These are phyloP conservation scores for Drosophila cognata DNA, from an alignment of 2,888 invertebrate species.

Conservation along the genomic window DNA sequence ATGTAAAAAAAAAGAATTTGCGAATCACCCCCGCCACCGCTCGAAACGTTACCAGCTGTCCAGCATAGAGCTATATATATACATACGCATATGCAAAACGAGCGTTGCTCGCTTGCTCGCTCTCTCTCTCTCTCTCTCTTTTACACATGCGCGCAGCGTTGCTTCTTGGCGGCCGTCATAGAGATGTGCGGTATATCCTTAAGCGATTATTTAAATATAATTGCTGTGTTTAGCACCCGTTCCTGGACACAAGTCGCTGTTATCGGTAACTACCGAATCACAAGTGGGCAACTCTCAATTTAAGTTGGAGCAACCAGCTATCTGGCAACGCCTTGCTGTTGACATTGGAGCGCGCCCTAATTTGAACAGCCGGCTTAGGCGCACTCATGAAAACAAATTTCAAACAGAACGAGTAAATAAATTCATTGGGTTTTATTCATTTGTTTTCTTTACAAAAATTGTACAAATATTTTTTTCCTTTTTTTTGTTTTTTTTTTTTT, in stretches of 20 bases:
- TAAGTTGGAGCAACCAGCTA: background rate
- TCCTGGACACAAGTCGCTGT: background rate
- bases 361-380: slow-evolving; percentile 1
- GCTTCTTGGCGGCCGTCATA: slow-evolving; percentile 19
- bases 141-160: slow-evolving; percentile 64
- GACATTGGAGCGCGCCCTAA: background rate
- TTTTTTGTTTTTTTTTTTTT: slow-evolving; percentile 27
- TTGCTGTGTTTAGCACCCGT: slow-evolving; percentile 13
- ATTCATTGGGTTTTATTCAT: slow-evolving; percentile 62
- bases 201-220: slow-evolving; percentile 11
- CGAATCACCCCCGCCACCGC: slow-evolving; percentile 36
- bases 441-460: slow-evolving; percentile 68
- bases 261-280: background rate
- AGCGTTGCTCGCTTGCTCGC: slow-evolving; percentile 23
- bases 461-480: slow-evolving; percentile 59
- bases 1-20: slow-evolving; percentile 48
- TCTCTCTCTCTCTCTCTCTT: background rate
- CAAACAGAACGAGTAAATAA: slow-evolving; percentile 49
- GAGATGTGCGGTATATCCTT: slow-evolving; percentile 6
- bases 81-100: slow-evolving; percentile 15
- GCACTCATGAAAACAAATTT: background rate
- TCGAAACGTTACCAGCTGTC: slow-evolving; percentile 32
- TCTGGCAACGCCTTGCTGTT: slow-evolving; percentile 6
- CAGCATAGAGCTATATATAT: slow-evolving; percentile 27
- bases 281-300: background rate